Evolutionary conservation across 2,797 vertebrate species (phyloP).

Genomic region (Anas flavirostris): DNA sequence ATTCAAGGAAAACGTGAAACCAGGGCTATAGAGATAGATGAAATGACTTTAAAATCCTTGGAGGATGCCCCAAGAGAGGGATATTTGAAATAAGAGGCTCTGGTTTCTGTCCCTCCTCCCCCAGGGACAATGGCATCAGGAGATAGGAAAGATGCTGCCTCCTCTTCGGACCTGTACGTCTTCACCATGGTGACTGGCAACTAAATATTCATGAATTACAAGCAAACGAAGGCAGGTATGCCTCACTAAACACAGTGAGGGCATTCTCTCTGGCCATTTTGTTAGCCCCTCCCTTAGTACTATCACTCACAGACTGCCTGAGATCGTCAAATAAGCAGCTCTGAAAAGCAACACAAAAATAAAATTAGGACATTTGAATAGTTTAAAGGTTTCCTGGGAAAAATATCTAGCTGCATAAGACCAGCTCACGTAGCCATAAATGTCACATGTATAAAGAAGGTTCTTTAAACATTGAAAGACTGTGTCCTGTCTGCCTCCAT

Average conservation of each 20-base stretch:
- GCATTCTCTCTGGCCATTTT: not conserved
- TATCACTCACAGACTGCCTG: not conserved
- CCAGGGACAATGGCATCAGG: not conserved
- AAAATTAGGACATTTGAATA: not conserved
- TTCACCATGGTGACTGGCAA: not conserved
- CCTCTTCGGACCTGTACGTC: not conserved
- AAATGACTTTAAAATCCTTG: not conserved
- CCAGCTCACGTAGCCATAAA: not conserved
- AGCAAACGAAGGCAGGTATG: not conserved
- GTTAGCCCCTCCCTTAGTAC: not conserved
- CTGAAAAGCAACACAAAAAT: not conserved
- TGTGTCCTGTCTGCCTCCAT: not conserved
- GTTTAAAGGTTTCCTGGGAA: not conserved
- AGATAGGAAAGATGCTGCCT: not conserved
- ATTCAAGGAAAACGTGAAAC: not conserved
- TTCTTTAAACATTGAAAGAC: not conserved
- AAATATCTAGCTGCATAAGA: not conserved
- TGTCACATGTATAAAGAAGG: not conserved
- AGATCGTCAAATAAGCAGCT: not conserved
- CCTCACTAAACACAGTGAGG: not conserved
- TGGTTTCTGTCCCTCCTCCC: not conserved
- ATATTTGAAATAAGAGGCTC: not conserved
- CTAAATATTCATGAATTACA: not conserved
- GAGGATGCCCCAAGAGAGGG: not conserved
- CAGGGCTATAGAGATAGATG: not conserved